Evolutionary conservation across 2,888 invertebrate genomes (phyloP), one percentile per base, ranked within the genome.

Genomic region (Epistrophe grossulariae): DNA sequence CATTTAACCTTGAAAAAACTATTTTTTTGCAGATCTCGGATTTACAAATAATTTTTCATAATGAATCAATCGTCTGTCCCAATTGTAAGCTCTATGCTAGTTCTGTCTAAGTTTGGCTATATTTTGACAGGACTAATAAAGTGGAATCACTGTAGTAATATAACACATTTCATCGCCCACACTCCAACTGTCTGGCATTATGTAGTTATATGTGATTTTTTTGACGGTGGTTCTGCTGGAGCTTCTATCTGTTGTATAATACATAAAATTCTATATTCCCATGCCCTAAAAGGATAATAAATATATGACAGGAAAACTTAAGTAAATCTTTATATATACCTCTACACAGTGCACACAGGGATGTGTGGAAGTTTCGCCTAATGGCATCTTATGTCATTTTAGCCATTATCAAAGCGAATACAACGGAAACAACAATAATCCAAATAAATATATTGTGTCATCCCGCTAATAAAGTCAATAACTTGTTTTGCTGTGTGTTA

Each of bases 391-490:
- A 73, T 73, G 73, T 77, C 83, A 73, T 60, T 24, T 64, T 19
- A 50, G 40, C 35, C 40, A 48, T 79, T 78, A 78, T 72, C 73
- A 85, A 79, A 74, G 71, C 5, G 66, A 40, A 78, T 35, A 57
- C 50, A 71, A 73, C 68, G 83, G 70, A 79, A 84, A 79, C 74
- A 79, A 71, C 73, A 82, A 74, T 85, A 87, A 79, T 87, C 79
- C 87, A 40, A 71, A 87, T 83, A 79, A 87, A 87, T 87, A 87
- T 87, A 87, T 70, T 87, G 76, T 87, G 87, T 87, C 87, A 87
- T 87, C 83, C 68, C 83, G 72, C 72, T 87, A 87, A 87, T 87
- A 87, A 87, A 87, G 83, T 59, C 87, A 79, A 87, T 87, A 76
- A 60, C 71, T 83, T 83, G 15, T 72, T 38, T 62, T 57, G 48